A percentile compares a stretch with the other conserved stretches of the same genome.
Conservation (phyloP, 2,797 vertebrate species). For the Ctenopoma kingsleyae region DNA sequence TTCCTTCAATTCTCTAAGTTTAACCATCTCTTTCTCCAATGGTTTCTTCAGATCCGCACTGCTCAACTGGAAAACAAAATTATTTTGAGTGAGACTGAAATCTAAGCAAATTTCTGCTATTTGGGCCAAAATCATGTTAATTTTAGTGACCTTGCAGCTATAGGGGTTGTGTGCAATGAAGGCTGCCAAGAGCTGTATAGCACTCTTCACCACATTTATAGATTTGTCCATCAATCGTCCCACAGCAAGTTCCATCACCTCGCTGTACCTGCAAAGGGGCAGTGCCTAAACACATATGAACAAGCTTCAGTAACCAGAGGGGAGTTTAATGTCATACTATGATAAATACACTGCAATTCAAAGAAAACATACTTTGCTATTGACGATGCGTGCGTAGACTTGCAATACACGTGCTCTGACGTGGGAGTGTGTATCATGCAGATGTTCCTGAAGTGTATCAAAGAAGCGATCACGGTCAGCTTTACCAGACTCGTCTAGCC, state of each 20-base stretch:
- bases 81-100: not conserved
- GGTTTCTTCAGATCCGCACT: slow-evolving; percentile 89
- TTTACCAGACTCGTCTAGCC: slow-evolving; percentile 88
- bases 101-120: not conserved
- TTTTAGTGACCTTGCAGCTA: slow-evolving; percentile 92
- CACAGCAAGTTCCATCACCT: slow-evolving; percentile 91
- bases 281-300: slow-evolving; percentile 83
- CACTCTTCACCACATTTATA: slow-evolving; percentile 92
- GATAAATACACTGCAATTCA: not conserved
- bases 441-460: slow-evolving; percentile 91
- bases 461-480: slow-evolving; percentile 92
- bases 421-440: slow-evolving; percentile 89
- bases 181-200: slow-evolving; percentile 92
- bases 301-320: not conserved
- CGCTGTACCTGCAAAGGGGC: slow-evolving; percentile 91
- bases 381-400: slow-evolving; percentile 91
- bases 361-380: slow-evolving; percentile 86
- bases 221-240: slow-evolving; percentile 94
- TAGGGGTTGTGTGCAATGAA: slow-evolving; percentile 98
- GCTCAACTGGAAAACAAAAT: slow-evolving; percentile 85
- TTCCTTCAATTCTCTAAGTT: slow-evolving; percentile 89
- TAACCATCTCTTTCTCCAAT: slow-evolving; percentile 90
- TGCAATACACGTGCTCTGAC: slow-evolving; percentile 93
- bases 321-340: not conserved
- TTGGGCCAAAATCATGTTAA: not conserved